Conservation (phyloP, 2,888 invertebrate species). For the Orchesella flavescens region DNA sequence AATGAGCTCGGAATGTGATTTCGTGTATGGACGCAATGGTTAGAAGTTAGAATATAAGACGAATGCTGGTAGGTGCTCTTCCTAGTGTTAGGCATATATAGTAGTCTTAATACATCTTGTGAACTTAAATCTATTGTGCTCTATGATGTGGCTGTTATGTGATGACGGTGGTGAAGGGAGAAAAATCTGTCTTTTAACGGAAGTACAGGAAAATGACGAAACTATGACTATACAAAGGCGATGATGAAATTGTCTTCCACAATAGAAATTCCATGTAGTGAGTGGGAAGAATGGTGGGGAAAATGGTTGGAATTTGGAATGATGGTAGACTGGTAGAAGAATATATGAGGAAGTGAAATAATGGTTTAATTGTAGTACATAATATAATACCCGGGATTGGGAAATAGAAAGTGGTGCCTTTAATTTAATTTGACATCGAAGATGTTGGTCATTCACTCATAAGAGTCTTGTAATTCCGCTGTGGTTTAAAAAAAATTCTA, state of each 20-base stretch:
- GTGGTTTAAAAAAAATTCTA: too few relatives aligned
- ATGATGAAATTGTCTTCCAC: conserved; percentile 47
- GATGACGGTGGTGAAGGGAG: conserved; percentile 29
- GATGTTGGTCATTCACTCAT: too few relatives aligned
- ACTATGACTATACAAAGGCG: conserved; percentile 35
- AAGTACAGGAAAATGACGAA: conserved; percentile 42
- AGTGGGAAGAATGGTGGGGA: conserved; percentile 57
- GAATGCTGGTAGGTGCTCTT: neutral
- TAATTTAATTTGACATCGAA: too few relatives aligned
- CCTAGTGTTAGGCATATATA: neutral
- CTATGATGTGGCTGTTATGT: conserved; percentile 21
- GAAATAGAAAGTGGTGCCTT: too few relatives aligned
- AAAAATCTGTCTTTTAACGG: conserved; percentile 38
- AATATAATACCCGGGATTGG: neutral
- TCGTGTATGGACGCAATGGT: neutral
- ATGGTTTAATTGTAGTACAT: conserved; percentile 37
- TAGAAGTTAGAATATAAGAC: neutral
- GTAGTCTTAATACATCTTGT: conserved; percentile 37
- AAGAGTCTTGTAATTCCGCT: too few relatives aligned
- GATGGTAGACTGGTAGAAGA: neutral
- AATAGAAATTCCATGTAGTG: conserved; percentile 54
- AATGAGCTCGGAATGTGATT: too few relatives aligned
- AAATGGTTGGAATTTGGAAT: conserved; percentile 42
- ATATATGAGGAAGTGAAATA: conserved; percentile 40
- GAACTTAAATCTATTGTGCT: conserved; percentile 22